Conservation (phyloP, 1,140 invertebrate genomes). For the Hyles euphorbiae region DNA sequence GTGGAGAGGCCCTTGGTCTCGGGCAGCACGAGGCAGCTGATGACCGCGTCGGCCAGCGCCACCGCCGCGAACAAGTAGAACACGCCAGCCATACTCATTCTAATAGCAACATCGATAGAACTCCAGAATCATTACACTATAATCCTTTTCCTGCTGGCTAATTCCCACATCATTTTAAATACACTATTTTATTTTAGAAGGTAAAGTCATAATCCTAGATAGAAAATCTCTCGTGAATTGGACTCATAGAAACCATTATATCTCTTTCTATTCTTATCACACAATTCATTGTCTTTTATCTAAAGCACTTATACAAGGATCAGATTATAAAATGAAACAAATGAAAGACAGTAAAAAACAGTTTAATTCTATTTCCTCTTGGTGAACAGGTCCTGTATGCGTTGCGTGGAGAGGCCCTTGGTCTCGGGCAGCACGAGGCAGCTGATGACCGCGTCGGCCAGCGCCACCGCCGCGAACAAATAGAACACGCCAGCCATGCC, state of each 20-base stretch:
- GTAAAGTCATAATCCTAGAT: too few species aligned
- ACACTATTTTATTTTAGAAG: too few species aligned
- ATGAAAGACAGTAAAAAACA: constrained; percentile 8
- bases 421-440: constrained; percentile 83
- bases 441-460: constrained; percentile 75
- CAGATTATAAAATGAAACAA: not conserved
- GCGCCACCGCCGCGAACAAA: constrained; percentile 38
- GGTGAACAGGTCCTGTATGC: constrained; percentile 75
- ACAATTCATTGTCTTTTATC: too few species aligned
- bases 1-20: constrained; percentile 85
- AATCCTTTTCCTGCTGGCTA: constrained; percentile 21
- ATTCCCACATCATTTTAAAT: too few species aligned
- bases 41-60: constrained; percentile 70
- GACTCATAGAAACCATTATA: too few species aligned
- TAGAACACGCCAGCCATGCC: constrained; percentile 55
- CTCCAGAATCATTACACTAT: constrained; percentile 49
- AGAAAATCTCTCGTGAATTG: too few species aligned
- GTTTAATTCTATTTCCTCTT: constrained; percentile 21
- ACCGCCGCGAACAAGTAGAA: constrained; percentile 54
- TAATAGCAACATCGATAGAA: constrained; percentile 43
- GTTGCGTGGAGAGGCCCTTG: constrained; percentile 81
- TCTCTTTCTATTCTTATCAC: too few species aligned
- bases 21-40: constrained; percentile 79
- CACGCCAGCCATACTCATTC: constrained; percentile 44
- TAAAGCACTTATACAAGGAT: too few species aligned